Evolutionary conservation across 2,113 vertebrate genomes (phyloP), one percentile per base, ranked within the genome.

Genomic region (Apteryx owenii): DNA sequence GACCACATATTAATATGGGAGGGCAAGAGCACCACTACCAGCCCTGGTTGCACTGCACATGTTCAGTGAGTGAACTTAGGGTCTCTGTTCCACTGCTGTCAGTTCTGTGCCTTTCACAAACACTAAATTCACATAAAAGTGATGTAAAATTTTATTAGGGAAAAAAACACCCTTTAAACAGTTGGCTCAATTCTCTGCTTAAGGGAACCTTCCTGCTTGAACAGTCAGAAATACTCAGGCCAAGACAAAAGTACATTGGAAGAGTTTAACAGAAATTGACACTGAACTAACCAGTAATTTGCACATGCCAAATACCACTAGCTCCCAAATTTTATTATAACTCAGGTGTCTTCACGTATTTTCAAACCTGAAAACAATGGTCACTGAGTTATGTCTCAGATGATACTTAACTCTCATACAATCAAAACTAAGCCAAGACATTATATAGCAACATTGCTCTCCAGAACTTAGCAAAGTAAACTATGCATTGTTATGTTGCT

Each of bases 141-240:
- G 60, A 44, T 80, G 36, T 93, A 85, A 95, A 92, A 10, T 95
- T 97, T 97, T 97, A 97, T 96, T 96, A 91, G 81, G 90, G 94
- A 62, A 95, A 96, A 89, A 96, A 85, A 10, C 89, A 95, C 91
- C 28, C 76, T 91, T 91, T 95, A 85, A 94, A 94, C 21, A 4
- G 54, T 80, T 90, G 85, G 73, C 38, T 91, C 19, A 29, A 17
- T 62, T 89, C 71, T 94, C 73, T 1, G 0, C 81, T 95, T 75
- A 92, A 94, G 91, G 62, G 61, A 87, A 58, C 36, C 53, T 96
- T 96, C 92, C 73, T 97, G 84, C 36, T 81, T 62, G 40, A 93
- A 65, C 44, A 89, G 51, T 50, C 72, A 53, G 42, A 90, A 91
- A 58, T 36, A 36, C 50, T 85, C 0, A 0, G 18, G 50, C 50